Evolutionary conservation across 2,888 invertebrate species (phyloP).

Genomic region (Dione vanillae): DNA sequence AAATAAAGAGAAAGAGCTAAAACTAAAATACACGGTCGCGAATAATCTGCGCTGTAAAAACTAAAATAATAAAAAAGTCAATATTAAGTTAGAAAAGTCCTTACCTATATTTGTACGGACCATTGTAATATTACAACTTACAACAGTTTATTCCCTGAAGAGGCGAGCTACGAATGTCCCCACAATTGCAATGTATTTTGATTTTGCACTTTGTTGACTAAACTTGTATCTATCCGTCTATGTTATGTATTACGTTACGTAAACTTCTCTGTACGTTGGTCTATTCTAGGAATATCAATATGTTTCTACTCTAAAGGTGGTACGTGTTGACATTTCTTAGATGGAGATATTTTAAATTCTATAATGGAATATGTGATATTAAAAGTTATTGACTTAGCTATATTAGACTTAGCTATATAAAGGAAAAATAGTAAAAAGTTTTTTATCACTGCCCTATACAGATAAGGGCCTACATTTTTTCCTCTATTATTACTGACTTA

Average conservation of each 20-base stretch:
- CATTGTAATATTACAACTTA: constrained; percentile 38
- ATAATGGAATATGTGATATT: constrained; percentile 44
- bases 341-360: constrained; percentile 58
- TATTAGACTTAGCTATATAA: not conserved
- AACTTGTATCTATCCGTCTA: constrained; percentile 53
- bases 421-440: not conserved
- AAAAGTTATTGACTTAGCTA: not conserved
- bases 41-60: no score
- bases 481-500: no score
- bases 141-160: constrained; percentile 44
- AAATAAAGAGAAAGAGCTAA: no score
- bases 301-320: constrained; percentile 53
- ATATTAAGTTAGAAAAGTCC: constrained; percentile 22
- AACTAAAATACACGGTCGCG: no score
- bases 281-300: constrained; percentile 35
- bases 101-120: constrained; percentile 47
- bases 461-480: no score
- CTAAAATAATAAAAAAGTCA: not conserved
- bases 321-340: constrained; percentile 57
- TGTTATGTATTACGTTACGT: constrained; percentile 26
- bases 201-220: constrained; percentile 48
- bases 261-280: constrained; percentile 40
- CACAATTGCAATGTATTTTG: constrained; percentile 36
- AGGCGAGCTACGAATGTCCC: constrained; percentile 42
- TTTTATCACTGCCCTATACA: no score